Base-by-base conservation (phyloP, 2,888 invertebrate genomes). In the Platerodrilus igneus region DNA sequence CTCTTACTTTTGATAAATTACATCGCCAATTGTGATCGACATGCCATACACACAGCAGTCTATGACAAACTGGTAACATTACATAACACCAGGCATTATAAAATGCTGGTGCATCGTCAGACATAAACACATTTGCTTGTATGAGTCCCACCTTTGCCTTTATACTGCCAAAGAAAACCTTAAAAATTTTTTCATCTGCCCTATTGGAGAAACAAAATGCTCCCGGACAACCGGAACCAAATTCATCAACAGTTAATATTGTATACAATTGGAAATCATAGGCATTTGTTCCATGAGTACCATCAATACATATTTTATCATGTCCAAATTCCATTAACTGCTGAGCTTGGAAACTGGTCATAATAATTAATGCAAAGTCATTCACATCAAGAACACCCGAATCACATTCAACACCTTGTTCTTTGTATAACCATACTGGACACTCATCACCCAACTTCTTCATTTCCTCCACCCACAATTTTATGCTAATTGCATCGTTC, bases 221-320 rank as follows among this genome's bases (percentile, higher is more conserved):
- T 11, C 16, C 26, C 4, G 25, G 25, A 26, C 25, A 34, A 15
- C 34, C 26, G 8, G 34, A 16, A 10, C 11, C 19, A 19, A 34
- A 25, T 10, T 36, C 36, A 20, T 36, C 36, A 6, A 36, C 21
- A 13, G 27, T 27, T 10, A 36, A 13, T 19, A 34, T 9, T 3
- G 34, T 34, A 11, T 25, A 10, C 18, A 34, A 18, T 19, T 34
- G n/a, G 13, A 26, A 25, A 26, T 34, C 34, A 26, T 34, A 34
- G 10, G 18, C 25, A 18, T 34, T 26, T 8, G n/a, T n/a, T n/a
- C n/a, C n/a, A n/a, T n/a, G n/a, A n/a, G 30, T 30, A 11, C 13
- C 6, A 30, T 30, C 18, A 30, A 18, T 13, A 13, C 30, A 30
- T 11, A 30, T 8, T 19, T 8, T 5, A 31, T 5, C 14, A 20